These are phyloP conservation scores for Exephanes ischioxanthus DNA, from an alignment of 2,888 invertebrate genomes.

Conservation along the genomic window DNA sequence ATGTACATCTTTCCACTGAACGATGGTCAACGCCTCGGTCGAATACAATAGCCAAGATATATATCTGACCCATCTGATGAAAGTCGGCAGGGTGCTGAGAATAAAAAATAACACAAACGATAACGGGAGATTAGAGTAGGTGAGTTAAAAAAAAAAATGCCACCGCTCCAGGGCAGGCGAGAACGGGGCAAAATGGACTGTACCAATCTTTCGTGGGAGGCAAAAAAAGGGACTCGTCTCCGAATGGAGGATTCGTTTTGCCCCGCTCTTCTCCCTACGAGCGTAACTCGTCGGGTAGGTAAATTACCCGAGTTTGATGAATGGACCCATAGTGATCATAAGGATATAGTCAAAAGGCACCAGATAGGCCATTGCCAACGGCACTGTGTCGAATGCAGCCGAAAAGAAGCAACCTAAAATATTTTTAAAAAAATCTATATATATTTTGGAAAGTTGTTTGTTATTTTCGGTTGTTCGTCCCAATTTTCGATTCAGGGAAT, in stretches of 20 bases:
- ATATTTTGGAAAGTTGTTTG: not conserved
- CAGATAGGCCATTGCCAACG: slow-evolving; percentile 92
- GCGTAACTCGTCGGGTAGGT: not conserved
- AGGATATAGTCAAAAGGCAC: slow-evolving; percentile 94
- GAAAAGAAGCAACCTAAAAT: slow-evolving; percentile 93
- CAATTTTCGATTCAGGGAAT: not conserved
- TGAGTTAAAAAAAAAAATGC: not conserved
- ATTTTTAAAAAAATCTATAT: slow-evolving; percentile 3
- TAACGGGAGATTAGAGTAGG: not conserved
- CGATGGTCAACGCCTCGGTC: slow-evolving; percentile 92
- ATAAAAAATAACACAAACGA: slow-evolving; percentile 69
- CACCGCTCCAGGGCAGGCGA: not conserved
- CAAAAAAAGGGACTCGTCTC: too few relatives aligned
- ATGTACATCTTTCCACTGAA: slow-evolving; percentile 92
- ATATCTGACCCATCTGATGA: slow-evolving; percentile 92
- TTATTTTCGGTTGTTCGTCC: not conserved
- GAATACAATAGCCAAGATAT: slow-evolving; percentile 95
- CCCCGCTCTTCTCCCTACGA: too few relatives aligned
- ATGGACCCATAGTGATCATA: slow-evolving; percentile 95
- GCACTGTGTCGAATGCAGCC: slow-evolving; percentile 92
- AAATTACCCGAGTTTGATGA: slow-evolving; percentile 91
- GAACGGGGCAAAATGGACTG: not conserved
- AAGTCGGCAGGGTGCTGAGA: slow-evolving; percentile 89
- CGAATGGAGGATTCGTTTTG: too few relatives aligned
- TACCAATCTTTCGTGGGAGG: not conserved